Conservation (phyloP, 2,888 invertebrate genomes). For the Himalopsyche japonica region DNA sequence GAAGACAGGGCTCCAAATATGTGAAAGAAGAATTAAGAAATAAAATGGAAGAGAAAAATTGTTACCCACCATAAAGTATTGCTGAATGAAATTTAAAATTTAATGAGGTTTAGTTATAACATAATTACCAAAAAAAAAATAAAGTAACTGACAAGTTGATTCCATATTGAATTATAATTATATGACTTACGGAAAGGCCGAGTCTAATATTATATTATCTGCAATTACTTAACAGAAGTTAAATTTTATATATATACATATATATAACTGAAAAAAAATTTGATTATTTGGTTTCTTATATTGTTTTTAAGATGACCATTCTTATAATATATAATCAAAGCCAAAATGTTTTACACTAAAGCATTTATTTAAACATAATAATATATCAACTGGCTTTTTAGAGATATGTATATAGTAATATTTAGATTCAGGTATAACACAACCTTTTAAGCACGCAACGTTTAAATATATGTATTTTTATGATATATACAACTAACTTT, state of each 20-base stretch:
- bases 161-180: no score
- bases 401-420: conserved; percentile 3
- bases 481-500: background rate
- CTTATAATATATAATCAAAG: background rate
- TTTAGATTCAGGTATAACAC: conserved; percentile 6
- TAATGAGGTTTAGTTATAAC: no score
- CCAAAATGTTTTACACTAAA: background rate
- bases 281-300: background rate
- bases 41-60: no score
- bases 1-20: no score
- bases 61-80: no score
- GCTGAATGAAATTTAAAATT: no score
- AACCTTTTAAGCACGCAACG: conserved; percentile 6
- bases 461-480: background rate
- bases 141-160: no score
- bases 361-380: background rate
- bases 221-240: background rate
- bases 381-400: conserved; percentile 9
- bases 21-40: no score
- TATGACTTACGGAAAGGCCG: no score
- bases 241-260: background rate
- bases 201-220: background rate
- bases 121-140: no score
- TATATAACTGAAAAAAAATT: background rate
- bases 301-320: background rate